Percentiles rank a stretch among this genome's conserved stretches.
phyloP scores from a whole-genome alignment of 2,113 vertebrate genomes.

The Picathartes gymnocephalus region DNA sequence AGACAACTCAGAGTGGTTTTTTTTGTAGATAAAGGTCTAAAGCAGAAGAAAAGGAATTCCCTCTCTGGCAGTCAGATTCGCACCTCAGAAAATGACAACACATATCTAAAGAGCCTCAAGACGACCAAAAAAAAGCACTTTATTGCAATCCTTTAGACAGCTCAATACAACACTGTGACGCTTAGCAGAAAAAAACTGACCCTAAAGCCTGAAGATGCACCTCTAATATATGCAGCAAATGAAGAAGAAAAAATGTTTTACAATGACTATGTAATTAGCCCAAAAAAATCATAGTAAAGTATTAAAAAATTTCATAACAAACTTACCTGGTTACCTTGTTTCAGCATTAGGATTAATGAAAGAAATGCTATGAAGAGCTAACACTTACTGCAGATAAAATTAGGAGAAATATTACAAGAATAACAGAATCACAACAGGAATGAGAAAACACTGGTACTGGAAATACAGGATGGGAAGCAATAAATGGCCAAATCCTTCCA shows the following conservation, averaged over 20 bases:
- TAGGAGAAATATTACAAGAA: neutral
- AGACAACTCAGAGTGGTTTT: neutral
- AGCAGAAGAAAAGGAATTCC: neutral
- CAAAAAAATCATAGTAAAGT: neutral
- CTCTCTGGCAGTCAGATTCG: neutral
- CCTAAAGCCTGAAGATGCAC: neutral
- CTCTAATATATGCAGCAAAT: neutral
- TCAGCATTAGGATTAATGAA: neutral
- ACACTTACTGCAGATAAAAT: neutral
- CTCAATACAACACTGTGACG: neutral
- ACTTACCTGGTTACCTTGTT: neutral
- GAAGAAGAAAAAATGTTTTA: neutral
- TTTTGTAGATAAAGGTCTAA: neutral
- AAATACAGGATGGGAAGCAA: neutral
- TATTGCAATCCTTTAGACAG: neutral
- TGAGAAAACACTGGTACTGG: neutral
- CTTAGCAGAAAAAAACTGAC: neutral
- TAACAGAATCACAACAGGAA: neutral
- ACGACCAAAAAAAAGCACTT: neutral
- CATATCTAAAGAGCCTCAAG: neutral
- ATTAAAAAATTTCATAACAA: neutral
- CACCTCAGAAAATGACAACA: neutral
- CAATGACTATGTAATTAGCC: neutral
- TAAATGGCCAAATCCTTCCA: neutral
- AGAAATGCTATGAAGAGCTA: neutral